Evolutionary conservation across 2,888 invertebrate genomes (phyloP).

Genomic region (Tenthredo distinguenda): DNA sequence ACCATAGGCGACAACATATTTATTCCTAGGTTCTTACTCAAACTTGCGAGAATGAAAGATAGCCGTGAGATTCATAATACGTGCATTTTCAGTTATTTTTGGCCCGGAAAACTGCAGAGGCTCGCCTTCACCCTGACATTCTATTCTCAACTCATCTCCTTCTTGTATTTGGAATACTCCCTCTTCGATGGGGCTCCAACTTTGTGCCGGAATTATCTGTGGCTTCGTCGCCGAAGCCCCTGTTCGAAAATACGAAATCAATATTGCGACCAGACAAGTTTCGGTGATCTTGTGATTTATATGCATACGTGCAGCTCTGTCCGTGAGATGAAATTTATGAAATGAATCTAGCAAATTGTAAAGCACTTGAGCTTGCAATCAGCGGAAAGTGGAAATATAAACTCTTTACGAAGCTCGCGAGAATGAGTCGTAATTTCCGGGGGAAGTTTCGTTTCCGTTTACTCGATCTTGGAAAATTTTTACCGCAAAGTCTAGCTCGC

Average conservation of each 20-base stretch:
- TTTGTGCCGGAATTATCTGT: background rate
- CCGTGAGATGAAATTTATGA: background rate
- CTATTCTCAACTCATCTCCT: constrained; percentile 14
- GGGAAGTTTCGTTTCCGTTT: background rate
- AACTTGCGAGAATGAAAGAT: background rate
- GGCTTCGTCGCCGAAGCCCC: background rate
- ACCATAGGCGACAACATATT: background rate
- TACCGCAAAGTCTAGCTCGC: background rate
- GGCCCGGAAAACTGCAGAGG: background rate
- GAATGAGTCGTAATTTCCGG: background rate
- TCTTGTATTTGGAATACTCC: constrained; percentile 1
- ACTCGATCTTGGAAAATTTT: background rate
- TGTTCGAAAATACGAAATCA: background rate
- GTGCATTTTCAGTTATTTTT: constrained; percentile 53
- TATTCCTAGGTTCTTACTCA: background rate
- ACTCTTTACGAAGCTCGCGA: background rate
- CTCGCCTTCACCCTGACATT: constrained; percentile 9
- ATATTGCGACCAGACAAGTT: background rate
- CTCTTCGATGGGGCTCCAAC: background rate
- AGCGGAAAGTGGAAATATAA: background rate
- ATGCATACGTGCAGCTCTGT: background rate
- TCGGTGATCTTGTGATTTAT: background rate
- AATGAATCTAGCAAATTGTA: background rate
- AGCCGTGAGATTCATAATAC: background rate
- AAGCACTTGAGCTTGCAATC: background rate